Percentiles rank a stretch among this genome's conserved stretches.
These are phyloP conservation scores for Columba janthina DNA, from an alignment of 2,113 vertebrate species.

Conservation along the genomic window DNA sequence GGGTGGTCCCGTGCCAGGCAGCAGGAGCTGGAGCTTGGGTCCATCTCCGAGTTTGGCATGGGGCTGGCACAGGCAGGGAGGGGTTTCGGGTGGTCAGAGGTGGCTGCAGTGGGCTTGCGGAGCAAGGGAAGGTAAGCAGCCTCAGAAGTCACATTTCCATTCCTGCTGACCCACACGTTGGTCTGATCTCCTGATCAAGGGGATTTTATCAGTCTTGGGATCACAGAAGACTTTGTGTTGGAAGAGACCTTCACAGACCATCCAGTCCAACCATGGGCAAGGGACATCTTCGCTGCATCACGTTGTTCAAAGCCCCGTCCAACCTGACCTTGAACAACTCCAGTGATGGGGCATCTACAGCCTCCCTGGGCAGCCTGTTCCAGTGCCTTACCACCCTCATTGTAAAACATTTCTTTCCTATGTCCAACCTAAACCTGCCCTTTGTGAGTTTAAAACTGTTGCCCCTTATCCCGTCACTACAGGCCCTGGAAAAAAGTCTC, in stretches of 20 bases:
- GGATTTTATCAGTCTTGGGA: neutral
- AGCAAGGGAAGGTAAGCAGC: neutral
- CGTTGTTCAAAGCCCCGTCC: rapidly evolving
- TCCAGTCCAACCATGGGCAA: neutral
- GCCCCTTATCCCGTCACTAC: neutral
- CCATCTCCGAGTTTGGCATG: neutral
- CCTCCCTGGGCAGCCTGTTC: neutral
- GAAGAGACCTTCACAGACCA: neutral
- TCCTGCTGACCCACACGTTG: rapidly evolving
- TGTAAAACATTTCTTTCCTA: neutral
- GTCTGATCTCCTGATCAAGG: neutral
- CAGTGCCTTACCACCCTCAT: neutral
- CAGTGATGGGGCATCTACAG: neutral
- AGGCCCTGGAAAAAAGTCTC: neutral
- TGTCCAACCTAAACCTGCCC: neutral
- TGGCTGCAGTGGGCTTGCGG: rapidly evolving
- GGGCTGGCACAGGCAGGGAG: neutral
- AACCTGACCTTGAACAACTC: neutral
- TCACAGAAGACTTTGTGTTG: neutral
- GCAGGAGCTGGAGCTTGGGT: neutral
- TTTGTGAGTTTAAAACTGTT: rapidly evolving
- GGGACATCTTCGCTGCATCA: neutral
- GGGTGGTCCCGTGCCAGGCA: rapidly evolving
- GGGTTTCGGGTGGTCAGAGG: neutral
- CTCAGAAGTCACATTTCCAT: rapidly evolving